A percentile compares a stretch with the other conserved stretches of the same genome.
phyloP scores from a whole-genome alignment of 2,113 vertebrate genomes.

The Eidolon helvum region DNA sequence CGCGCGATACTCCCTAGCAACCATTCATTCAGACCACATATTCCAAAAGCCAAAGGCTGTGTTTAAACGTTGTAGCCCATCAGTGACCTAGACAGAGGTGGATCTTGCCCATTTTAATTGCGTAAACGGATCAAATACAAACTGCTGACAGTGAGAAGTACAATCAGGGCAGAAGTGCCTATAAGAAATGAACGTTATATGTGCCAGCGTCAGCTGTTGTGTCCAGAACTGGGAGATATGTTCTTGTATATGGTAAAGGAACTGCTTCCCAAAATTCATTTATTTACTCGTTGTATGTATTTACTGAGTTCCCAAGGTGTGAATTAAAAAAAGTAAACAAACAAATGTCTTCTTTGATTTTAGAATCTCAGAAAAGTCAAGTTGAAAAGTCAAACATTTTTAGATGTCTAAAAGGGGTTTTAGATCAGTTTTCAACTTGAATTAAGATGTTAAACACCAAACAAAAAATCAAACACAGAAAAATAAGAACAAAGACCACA shows the following conservation, averaged over 20 bases:
- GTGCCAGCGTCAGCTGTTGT: neutral
- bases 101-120: neutral
- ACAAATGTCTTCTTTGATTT: neutral
- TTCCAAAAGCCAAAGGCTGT: neutral
- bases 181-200: neutral
- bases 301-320: neutral
- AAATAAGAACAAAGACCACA: neutral
- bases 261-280: neutral
- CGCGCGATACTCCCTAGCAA: conserved; percentile 17
- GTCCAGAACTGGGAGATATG: neutral
- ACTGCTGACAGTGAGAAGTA: neutral
- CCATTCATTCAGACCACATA: neutral
- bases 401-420: neutral
- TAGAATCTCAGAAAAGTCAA: conserved; percentile 17
- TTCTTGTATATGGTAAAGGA: neutral
- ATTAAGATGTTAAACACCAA: neutral
- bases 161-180: neutral
- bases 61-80: neutral
- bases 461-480: neutral
- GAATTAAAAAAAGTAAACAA: neutral
- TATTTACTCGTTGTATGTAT: neutral
- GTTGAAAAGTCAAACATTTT: neutral
- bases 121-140: neutral
- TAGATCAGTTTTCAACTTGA: neutral
- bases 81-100: neutral